Evolutionary conservation across 2,113 vertebrate genomes (phyloP), one percentile per base, ranked within the genome.

Genomic region (Solea senegalensis): DNA sequence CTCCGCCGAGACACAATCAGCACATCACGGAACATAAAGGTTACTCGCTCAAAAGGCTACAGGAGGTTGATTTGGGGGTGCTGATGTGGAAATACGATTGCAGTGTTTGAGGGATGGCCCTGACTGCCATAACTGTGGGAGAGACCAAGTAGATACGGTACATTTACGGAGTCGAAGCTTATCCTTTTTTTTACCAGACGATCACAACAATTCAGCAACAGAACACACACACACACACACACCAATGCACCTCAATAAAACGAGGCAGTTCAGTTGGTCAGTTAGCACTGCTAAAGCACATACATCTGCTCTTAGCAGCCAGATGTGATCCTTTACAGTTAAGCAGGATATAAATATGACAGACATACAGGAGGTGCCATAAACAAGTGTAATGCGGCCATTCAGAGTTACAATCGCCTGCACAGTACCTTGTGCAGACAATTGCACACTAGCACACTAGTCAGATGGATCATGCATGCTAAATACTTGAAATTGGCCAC

Each of bases 81-180:
- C 16, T 66, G 44, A 81, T 75, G 81, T 81, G 59, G 74, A 83
- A 81, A 82, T 74, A 71, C 52, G 15, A 74, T 74, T 81, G 63
- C 49, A 45, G 62, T 58, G 76, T 74, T 67, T 68, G 48, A 66
- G 61, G 72, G 62, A 76, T 69, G 74, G 65, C 62, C 52, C 49
- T 26, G 61, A 65, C 76, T 41, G 57, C 65, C 57, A 58, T 78
- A 68, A 83, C 69, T 78, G 46, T 27, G 62, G 64, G 27, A 78
- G 64, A 26, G n/a, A 55, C 55, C 49, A 81, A 56, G 62, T 70
- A 83, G 34, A 34, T 4, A 34, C 2, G 34, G 34, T 62, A 64
- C 62, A 81, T 85, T 75, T 76, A 82, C 59, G 52, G 74, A 45
- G 71, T 69, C 63, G 71, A 75, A 76, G 39, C 59, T 27, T 54